Evolutionary conservation across 2,797 vertebrate genomes (phyloP).

Genomic region (Platalea minor): DNA sequence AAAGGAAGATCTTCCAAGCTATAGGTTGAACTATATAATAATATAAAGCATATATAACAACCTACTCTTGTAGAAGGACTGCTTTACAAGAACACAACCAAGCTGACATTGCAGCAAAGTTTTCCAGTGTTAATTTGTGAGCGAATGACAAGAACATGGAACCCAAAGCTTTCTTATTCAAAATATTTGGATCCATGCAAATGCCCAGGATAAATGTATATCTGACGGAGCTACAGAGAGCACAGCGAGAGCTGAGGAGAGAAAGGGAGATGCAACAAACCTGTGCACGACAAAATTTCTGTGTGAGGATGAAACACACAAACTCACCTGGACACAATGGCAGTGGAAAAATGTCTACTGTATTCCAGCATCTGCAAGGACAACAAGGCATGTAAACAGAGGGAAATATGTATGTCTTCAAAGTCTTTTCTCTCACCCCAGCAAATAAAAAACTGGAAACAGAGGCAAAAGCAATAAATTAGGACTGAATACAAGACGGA

Average conservation of each 20-base stretch:
- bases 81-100: not conserved
- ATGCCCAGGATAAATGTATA: not conserved
- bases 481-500: not conserved
- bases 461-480: not conserved
- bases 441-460: not conserved
- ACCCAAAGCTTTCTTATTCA: not conserved
- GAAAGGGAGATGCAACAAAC: not conserved
- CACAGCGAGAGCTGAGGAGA: not conserved
- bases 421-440: not conserved
- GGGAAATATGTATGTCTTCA: not conserved
- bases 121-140: not conserved
- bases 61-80: not conserved
- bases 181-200: not conserved
- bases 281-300: not conserved
- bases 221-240: not conserved
- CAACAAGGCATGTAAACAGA: not conserved
- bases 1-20: not conserved
- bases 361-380: not conserved
- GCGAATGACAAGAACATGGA: not conserved
- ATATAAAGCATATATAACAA: not conserved
- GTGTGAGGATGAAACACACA: not conserved
- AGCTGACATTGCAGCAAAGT: not conserved
- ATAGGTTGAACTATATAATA: not conserved
- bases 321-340: not conserved
- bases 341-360: not conserved